These are phyloP conservation scores for Lasaia peninsularis DNA, from an alignment of 1,140 invertebrate species.

Conservation along the genomic window DNA sequence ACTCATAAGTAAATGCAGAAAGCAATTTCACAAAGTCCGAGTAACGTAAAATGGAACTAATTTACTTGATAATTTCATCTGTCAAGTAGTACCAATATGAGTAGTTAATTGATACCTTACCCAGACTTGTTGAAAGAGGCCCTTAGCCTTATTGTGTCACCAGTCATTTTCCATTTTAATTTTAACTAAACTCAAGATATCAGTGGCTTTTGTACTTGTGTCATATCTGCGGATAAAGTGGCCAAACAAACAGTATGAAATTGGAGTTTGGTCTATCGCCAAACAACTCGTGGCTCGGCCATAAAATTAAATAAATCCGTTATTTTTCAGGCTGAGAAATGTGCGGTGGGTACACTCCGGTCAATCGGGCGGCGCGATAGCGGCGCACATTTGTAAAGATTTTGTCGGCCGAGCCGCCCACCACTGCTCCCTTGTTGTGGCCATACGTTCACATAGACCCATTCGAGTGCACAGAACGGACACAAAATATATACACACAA, in stretches of 20 bases:
- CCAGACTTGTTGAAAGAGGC: too few species aligned
- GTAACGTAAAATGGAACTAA: too few species aligned
- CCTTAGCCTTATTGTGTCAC: too few species aligned
- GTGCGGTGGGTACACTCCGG: constrained; percentile 44
- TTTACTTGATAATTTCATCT: too few species aligned
- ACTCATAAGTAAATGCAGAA: too few species aligned
- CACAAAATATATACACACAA: neutral
- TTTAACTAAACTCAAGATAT: too few species aligned
- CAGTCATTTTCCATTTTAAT: too few species aligned
- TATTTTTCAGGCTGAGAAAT: constrained; percentile 74
- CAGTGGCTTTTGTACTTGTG: too few species aligned
- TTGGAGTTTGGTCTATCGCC: constrained; percentile 48
- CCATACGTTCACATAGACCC: constrained; percentile 55
- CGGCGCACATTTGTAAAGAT: constrained; percentile 73
- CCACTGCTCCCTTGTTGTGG: constrained; percentile 51
- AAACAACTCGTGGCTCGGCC: constrained; percentile 67
- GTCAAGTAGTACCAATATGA: too few species aligned
- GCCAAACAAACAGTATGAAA: constrained; percentile 19
- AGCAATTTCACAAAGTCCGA: too few species aligned
- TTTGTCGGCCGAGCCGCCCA: constrained; percentile 53
- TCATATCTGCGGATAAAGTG: neutral
- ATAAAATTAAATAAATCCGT: constrained; percentile 76
- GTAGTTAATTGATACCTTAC: too few species aligned
- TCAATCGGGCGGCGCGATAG: constrained; percentile 71
- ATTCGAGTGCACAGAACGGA: constrained; percentile 13